These are phyloP conservation scores for Nomada goodeniana DNA, from an alignment of 2,888 invertebrate genomes.

Conservation along the genomic window DNA sequence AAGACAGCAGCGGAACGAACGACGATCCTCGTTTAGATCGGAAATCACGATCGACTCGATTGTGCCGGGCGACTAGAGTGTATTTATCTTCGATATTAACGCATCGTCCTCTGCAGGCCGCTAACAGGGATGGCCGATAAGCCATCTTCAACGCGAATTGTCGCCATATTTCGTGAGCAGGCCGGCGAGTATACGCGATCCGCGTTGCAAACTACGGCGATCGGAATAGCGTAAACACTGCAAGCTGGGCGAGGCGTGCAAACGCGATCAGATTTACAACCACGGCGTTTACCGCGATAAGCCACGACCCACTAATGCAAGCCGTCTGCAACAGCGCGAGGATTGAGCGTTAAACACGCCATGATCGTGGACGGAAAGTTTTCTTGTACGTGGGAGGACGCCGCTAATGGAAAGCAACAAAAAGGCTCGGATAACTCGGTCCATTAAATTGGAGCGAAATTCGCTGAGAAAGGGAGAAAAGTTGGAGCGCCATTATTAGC, in stretches of 20 bases:
- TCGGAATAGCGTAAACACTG: constrained; percentile 45
- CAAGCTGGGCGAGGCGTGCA: constrained; percentile 51
- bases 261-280: constrained; percentile 67
- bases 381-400: constrained; percentile 1
- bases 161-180: constrained; percentile 20
- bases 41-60: neutral
- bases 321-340: constrained; percentile 33
- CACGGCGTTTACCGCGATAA: constrained; percentile 61
- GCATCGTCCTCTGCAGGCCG: neutral
- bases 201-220: constrained; percentile 36
- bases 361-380: constrained; percentile 25
- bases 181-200: neutral
- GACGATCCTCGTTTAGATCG: neutral
- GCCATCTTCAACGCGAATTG: constrained; percentile 44
- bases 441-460: constrained; percentile 1
- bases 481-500: neutral
- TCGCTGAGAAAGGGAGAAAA: neutral
- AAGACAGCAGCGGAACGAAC: neutral
- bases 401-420: neutral
- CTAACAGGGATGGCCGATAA: constrained; percentile 29
- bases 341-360: constrained; percentile 39
- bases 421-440: neutral
- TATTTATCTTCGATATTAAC: constrained; percentile 25
- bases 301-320: constrained; percentile 58
- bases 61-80: neutral